Base-by-base conservation (phyloP, 1,140 invertebrate species). In the Plectrocnemia conspersa region DNA sequence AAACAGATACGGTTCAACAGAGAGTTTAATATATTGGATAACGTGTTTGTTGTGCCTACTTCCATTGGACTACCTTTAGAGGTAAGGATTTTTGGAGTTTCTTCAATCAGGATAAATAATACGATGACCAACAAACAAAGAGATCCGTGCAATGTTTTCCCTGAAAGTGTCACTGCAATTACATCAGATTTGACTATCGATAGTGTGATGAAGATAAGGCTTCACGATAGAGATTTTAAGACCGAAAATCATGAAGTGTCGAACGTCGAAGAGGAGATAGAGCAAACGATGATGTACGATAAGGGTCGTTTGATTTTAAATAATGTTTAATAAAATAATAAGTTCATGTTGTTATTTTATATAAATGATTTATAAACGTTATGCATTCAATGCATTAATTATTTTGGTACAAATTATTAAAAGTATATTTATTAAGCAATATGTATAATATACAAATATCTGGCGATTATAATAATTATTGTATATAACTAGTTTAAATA, bases 41-140 rank as follows among this genome's bases (percentile, higher is more conserved):
- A 25, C 2, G 18, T 10, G 3, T 47, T 21, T 32, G 16, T 47
- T 16, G 13, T 11, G 3, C 27, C 32, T 9, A 47, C 45, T 3
- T 23, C 10, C 1, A 32, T 29, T 3, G 47, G 47, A 15, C 16
- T 38, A 24, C 47, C 47, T 22, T 24, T 50, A 16, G 38, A 10
- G 10, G 10, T 50, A 9, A 19, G n/a, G 2, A 25, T 38, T 9
- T 7, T 13, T 11, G 33, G 11, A 11, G 19, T 38, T 13, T 21
- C 40, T 4, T 13, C 13, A n/a, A 24, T 50, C 3, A 21, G 9
- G 11, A 48, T 48, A 33, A 48, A 35, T 6, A 35, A 29, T 11
- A 48, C 18, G 19, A 21, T 38, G 5, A 50, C 36, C 23, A 50
- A 15, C 9, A 50, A 38, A 18, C 27, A 32, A 3, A 2, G 7